Evolutionary conservation across 1,140 invertebrate genomes (phyloP).

Genomic region (Orchesella cincta): DNA sequence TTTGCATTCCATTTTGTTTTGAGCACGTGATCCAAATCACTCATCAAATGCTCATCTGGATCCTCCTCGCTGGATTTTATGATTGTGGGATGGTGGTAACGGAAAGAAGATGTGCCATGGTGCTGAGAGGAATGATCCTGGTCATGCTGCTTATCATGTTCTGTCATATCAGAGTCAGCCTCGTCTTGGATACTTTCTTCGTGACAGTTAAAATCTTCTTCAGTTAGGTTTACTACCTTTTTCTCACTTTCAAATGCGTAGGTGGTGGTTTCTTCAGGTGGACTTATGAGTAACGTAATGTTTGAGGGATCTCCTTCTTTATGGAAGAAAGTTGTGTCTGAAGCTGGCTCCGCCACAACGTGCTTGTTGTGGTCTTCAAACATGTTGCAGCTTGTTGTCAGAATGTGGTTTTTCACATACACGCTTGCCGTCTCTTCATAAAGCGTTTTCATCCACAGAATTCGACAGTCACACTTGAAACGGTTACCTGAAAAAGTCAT

Average conservation of each 20-base stretch:
- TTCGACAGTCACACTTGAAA: conserved; percentile 75
- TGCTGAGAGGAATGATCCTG: conserved; percentile 13
- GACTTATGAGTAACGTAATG: background rate
- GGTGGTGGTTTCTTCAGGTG: conserved; percentile 39
- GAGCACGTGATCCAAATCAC: background rate
- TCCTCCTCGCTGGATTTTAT: conserved; percentile 25
- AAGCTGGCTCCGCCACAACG: conserved; percentile 53
- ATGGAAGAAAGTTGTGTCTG: conserved; percentile 43
- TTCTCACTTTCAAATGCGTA: conserved; percentile 28
- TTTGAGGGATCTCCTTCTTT: background rate
- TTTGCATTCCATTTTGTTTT: background rate
- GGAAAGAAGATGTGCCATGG: background rate
- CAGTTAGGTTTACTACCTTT: conserved; percentile 27
- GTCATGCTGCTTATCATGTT: conserved; percentile 18
- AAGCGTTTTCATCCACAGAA: conserved; percentile 73
- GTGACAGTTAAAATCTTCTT: conserved; percentile 40
- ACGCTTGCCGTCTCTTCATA: conserved; percentile 71
- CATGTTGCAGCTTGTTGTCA: conserved; percentile 63
- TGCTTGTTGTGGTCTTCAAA: conserved; percentile 57
- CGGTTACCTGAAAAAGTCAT: conserved; percentile 66
- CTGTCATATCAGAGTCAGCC: background rate
- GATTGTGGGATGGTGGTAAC: conserved; percentile 19
- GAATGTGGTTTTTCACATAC: conserved; percentile 68
- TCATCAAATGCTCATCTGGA: background rate
- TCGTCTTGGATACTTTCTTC: background rate